phyloP scores from a whole-genome alignment of 2,888 invertebrate genomes.

The Volucella bombylans region DNA sequence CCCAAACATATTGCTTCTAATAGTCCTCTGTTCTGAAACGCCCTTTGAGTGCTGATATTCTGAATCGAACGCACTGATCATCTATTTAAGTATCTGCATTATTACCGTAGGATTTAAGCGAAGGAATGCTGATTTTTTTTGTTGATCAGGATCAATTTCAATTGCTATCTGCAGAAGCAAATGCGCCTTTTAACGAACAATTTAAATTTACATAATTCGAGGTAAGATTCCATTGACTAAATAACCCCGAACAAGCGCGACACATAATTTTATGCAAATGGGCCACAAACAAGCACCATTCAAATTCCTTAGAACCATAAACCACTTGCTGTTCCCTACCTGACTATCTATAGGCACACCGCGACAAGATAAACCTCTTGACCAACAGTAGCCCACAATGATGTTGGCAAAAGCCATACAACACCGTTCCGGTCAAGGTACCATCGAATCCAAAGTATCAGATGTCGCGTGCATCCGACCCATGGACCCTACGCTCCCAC shows the following conservation, averaged over 20 bases:
- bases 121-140: too few species aligned
- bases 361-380: constrained; percentile 32
- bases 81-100: too few species aligned
- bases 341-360: neutral
- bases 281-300: neutral
- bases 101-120: too few species aligned
- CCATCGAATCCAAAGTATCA: constrained; percentile 48
- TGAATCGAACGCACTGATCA: too few species aligned
- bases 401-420: constrained; percentile 53
- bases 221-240: too few species aligned
- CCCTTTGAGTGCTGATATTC: too few species aligned
- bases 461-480: constrained; percentile 39
- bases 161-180: too few species aligned
- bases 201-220: neutral
- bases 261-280: constrained; percentile 12
- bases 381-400: constrained; percentile 64
- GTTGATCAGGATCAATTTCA: too few species aligned
- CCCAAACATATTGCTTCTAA: too few species aligned
- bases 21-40: too few species aligned
- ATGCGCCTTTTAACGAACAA: too few species aligned
- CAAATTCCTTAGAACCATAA: constrained; percentile 23
- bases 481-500: constrained; percentile 10
- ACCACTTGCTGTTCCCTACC: constrained; percentile 30
- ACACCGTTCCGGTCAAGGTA: constrained; percentile 54
- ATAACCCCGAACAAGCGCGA: constrained; percentile 2